These are phyloP conservation scores for Seriola dumerili DNA, from an alignment of 2,113 vertebrate genomes.

Conservation along the genomic window DNA sequence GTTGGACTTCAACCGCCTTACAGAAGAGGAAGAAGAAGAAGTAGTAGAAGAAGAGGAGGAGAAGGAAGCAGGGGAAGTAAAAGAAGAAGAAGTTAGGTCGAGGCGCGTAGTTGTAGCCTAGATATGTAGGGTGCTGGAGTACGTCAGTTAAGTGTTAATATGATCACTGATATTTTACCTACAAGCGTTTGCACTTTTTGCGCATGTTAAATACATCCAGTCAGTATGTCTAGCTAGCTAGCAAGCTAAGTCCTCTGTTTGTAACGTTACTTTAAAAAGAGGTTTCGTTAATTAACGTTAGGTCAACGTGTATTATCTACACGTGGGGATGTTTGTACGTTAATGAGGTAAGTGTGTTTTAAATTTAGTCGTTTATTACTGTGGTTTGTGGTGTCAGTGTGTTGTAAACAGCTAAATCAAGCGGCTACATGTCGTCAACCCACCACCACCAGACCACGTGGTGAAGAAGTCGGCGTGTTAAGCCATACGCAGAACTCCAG, in stretches of 20 bases:
- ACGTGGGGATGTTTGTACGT: neutral
- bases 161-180: neutral
- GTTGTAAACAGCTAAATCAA: accelerated
- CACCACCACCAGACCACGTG: neutral
- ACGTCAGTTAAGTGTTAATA: neutral
- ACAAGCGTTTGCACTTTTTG: neutral
- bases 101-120: neutral
- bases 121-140: neutral
- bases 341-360: neutral
- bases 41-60: too few relatives aligned
- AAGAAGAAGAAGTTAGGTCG: neutral
- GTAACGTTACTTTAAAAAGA: neutral
- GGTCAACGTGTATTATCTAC: accelerated
- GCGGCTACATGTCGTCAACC: accelerated
- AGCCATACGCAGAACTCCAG: neutral
- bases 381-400: accelerated
- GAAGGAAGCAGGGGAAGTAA: too few relatives aligned
- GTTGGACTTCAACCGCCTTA: too few relatives aligned
- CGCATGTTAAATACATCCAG: too few relatives aligned
- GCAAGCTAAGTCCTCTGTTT: accelerated
- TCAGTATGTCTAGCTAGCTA: too few relatives aligned
- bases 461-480: accelerated
- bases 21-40: too few relatives aligned
- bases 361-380: neutral
- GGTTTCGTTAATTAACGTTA: neutral